Evolutionary conservation across 2,797 vertebrate genomes (phyloP).

Genomic region (Phyllotis vaccarum): DNA sequence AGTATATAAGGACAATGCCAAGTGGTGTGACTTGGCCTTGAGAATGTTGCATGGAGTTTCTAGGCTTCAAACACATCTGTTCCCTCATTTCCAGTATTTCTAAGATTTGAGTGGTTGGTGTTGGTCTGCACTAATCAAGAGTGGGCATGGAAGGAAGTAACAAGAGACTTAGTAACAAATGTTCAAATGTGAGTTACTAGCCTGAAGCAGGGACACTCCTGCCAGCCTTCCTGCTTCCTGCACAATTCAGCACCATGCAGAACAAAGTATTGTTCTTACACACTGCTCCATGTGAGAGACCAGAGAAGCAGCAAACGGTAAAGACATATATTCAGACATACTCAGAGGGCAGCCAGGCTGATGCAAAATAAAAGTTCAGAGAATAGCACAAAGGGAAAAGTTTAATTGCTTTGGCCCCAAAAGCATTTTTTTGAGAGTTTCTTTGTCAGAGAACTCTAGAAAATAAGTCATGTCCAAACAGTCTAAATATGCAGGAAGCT

Average conservation of each 20-base stretch:
- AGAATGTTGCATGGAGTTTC: conserved; percentile 3
- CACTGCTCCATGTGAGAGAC: background rate
- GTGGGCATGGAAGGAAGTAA: background rate
- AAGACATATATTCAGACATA: background rate
- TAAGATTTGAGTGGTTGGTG: conserved; percentile 46
- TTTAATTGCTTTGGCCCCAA: background rate
- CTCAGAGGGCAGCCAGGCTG: background rate
- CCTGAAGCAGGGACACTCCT: background rate
- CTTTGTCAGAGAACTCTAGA: conserved; percentile 47
- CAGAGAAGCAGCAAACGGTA: background rate
- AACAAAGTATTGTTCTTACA: conserved; percentile 6
- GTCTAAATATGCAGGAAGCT: background rate
- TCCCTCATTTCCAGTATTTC: conserved; percentile 24
- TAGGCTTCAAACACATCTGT: conserved; percentile 47
- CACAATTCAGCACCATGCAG: background rate
- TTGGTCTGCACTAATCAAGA: background rate
- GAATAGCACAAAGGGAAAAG: background rate
- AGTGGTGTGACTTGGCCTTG: background rate
- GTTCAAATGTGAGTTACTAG: background rate
- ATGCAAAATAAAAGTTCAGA: conserved; percentile 25
- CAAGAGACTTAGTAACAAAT: conserved; percentile 29
- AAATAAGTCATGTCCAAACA: conserved; percentile 43
- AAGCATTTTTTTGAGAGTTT: conserved; percentile 28
- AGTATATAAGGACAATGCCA: conserved; percentile 55
- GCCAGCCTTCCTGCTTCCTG: background rate